Evolutionary conservation across 2,797 vertebrate genomes (phyloP).

Genomic region (Apogon hyalosoma): DNA sequence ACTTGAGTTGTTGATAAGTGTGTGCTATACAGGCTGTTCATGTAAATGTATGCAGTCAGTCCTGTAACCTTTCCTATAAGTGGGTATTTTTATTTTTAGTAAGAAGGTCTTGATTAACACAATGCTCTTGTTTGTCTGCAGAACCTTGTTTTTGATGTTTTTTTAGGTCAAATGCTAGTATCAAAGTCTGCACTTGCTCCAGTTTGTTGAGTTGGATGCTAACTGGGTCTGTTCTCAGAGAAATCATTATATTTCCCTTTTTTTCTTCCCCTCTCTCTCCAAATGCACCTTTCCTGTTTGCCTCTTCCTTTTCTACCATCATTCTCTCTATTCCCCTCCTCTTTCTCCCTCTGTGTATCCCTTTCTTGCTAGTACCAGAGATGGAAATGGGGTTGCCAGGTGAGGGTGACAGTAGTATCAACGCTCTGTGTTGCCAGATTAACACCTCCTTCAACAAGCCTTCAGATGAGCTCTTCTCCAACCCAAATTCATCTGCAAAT

Average conservation of each 20-base stretch:
- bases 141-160: conserved; percentile 24
- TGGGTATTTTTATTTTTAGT: conserved; percentile 3
- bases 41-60: not conserved
- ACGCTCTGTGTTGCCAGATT: conserved; percentile 90
- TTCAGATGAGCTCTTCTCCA: conserved; percentile 82
- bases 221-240: conserved; percentile 32
- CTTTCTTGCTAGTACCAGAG: conserved; percentile 70
- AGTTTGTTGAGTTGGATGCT: conserved; percentile 32
- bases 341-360: conserved; percentile 19
- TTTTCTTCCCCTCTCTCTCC: conserved; percentile 1
- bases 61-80: not conserved
- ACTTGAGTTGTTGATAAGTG: not conserved
- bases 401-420: conserved; percentile 86
- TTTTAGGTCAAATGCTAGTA: conserved; percentile 23
- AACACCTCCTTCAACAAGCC: conserved; percentile 88
- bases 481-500: conserved; percentile 64
- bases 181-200: conserved; percentile 28
- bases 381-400: conserved; percentile 80
- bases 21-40: not conserved
- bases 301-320: not conserved
- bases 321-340: not conserved
- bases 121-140: conserved; percentile 16
- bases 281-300: not conserved
- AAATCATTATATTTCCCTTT: conserved; percentile 14
- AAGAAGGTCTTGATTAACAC: not conserved